These are phyloP conservation scores for Metallyticus violacea DNA, from an alignment of 2,888 invertebrate genomes.

Conservation along the genomic window DNA sequence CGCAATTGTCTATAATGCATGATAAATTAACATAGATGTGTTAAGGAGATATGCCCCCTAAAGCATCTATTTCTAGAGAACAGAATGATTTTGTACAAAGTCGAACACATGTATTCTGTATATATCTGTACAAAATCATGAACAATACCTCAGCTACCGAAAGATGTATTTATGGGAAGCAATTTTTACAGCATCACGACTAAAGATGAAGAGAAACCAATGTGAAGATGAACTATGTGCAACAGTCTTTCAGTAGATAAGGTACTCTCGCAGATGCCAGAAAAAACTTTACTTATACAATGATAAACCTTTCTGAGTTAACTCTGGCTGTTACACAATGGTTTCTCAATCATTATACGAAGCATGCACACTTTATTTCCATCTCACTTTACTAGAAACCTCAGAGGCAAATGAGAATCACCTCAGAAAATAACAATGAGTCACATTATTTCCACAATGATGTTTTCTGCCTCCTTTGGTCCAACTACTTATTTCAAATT, in stretches of 20 bases:
- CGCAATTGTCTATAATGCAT: not conserved
- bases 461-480: not conserved
- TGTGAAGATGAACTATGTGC: not conserved
- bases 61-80: not conserved
- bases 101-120: not conserved
- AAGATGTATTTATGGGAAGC: constrained; percentile 4
- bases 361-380: not conserved
- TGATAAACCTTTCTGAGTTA: not conserved
- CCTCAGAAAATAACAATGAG: not conserved
- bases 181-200: not conserved
- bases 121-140: not conserved
- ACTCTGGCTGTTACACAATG: not conserved
- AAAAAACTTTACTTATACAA: not conserved
- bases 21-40: not conserved
- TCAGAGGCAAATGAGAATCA: not conserved
- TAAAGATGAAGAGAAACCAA: not conserved
- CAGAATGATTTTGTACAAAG: not conserved
- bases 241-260: not conserved
- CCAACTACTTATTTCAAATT: not conserved
- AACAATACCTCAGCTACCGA: not conserved
- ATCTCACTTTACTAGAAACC: not conserved
- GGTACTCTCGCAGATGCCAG: not conserved
- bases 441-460: not conserved
- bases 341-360: not conserved
- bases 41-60: not conserved